Percentiles rank a stretch among this genome's conserved stretches.
Evolutionary conservation across 2,797 vertebrate species (phyloP).

Genomic region (Selene dorsalis): DNA sequence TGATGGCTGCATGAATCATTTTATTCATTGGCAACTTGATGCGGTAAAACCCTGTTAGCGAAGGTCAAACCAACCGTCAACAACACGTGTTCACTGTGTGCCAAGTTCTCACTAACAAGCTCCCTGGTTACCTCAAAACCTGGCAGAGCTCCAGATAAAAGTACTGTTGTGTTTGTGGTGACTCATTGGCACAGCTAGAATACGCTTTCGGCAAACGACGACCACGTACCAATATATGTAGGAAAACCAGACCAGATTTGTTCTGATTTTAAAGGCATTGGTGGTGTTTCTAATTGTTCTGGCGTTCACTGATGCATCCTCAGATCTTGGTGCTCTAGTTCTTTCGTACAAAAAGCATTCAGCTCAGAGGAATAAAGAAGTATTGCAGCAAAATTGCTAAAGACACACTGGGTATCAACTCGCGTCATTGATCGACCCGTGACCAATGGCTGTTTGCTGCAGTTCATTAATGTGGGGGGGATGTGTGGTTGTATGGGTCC

Average conservation of each 20-base stretch:
- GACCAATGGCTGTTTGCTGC: slow-evolving; percentile 14
- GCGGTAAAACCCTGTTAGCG: slow-evolving; percentile 22
- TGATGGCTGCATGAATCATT: slow-evolving; percentile 42
- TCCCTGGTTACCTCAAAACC: slow-evolving; percentile 39
- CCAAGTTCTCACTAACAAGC: slow-evolving; percentile 62
- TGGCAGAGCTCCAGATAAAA: slow-evolving; percentile 19
- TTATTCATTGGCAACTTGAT: slow-evolving; percentile 39
- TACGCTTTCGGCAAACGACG: neutral
- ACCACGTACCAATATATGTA: neutral
- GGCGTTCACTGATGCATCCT: neutral
- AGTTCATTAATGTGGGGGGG: slow-evolving; percentile 15
- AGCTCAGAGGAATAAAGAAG: neutral
- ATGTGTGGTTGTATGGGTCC: slow-evolving; percentile 13
- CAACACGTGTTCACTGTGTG: slow-evolving; percentile 2
- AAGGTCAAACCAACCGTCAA: slow-evolving; percentile 35
- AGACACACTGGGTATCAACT: neutral
- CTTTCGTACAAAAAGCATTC: neutral
- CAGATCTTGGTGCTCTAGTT: neutral
- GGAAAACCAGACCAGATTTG: neutral
- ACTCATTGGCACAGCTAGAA: slow-evolving; percentile 8
- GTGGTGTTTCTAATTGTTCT: neutral
- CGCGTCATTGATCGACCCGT: neutral
- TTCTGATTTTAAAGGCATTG: neutral
- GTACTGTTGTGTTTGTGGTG: slow-evolving; percentile 14
- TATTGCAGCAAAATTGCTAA: neutral